Base-by-base conservation (phyloP, 2,888 invertebrate genomes). In the Antheraea assamensis region DNA sequence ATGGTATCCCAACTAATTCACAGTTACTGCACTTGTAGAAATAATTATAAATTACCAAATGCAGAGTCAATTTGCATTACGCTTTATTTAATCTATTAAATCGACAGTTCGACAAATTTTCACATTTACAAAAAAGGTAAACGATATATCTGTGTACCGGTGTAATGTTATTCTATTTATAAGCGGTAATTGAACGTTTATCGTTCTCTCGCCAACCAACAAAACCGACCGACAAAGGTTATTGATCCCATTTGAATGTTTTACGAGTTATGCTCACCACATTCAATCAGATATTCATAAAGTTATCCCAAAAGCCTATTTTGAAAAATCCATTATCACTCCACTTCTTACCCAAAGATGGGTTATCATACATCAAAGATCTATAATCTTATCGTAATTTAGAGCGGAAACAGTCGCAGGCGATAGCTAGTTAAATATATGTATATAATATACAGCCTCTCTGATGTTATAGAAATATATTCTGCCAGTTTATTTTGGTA, bases 221-320 rank as follows among this genome's bases (percentile, higher is more conserved):
- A 79, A 79, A 78, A 78, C 79, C 76, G 76, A 75, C 78, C 78
- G 77, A 74, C 74, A 61, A 71, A 74, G 79, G 81, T 82, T 84
- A 84, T 81, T 76, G 82, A 78, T 80, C 82, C 78, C 80, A 74
- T 77, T 76, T 80, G 79, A 80, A 82, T 79, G 82, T 79, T 80
- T 78, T 76, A 78, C 78, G 61, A 55, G 58, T 61, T 47, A 68
- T 58, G 71, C 61, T 68, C 64, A 72, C 74, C 73, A n/a, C n/a
- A 68, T 68, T 21, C 68, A 68, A 68, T 68, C 74, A 71, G 61
- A 71, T 72, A 30, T 71, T 64, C 52, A 74, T 58, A 75, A 71
- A 74, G 55, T 19, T 61, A 66, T 24, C 74, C 42, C 31, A 31
- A 68, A 68, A 68, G 35, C 35, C 31, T 68, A n/a, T 21, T 35